phyloP scores from a whole-genome alignment of 2,888 invertebrate species.

The Subacronicta megacephala region DNA sequence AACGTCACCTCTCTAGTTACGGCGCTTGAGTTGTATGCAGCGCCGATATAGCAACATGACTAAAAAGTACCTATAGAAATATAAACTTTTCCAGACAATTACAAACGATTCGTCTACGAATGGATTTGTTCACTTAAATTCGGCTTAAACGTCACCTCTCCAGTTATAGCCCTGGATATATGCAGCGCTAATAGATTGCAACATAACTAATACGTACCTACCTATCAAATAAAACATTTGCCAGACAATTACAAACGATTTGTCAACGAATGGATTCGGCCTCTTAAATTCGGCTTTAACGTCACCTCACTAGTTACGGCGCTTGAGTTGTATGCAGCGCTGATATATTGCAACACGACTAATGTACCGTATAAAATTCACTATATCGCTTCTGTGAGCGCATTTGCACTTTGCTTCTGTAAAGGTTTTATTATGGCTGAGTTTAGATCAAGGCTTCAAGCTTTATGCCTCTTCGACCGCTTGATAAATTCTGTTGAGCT shows the following conservation, averaged over 20 bases:
- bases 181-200: conserved; percentile 53
- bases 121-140: conserved; percentile 7
- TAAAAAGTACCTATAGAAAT: too few species aligned
- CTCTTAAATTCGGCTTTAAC: background rate
- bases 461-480: too few species aligned
- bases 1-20: too few species aligned
- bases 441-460: too few species aligned
- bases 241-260: background rate
- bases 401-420: conserved; percentile 28
- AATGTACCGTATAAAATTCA: conserved; percentile 58
- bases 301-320: conserved; percentile 15
- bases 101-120: background rate
- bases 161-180: conserved; percentile 21
- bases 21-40: too few species aligned
- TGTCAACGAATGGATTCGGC: conserved; percentile 7
- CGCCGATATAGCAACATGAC: too few species aligned
- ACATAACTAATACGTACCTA: conserved; percentile 51
- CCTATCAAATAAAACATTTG: too few species aligned
- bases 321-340: conserved; percentile 42
- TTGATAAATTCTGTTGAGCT: too few species aligned
- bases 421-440: conserved; percentile 10
- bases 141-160: background rate
- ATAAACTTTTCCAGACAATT: background rate
- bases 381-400: conserved; percentile 31
- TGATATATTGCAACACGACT: conserved; percentile 50